Conservation (phyloP, 2,797 vertebrate genomes). For the Pterois miles region DNA sequence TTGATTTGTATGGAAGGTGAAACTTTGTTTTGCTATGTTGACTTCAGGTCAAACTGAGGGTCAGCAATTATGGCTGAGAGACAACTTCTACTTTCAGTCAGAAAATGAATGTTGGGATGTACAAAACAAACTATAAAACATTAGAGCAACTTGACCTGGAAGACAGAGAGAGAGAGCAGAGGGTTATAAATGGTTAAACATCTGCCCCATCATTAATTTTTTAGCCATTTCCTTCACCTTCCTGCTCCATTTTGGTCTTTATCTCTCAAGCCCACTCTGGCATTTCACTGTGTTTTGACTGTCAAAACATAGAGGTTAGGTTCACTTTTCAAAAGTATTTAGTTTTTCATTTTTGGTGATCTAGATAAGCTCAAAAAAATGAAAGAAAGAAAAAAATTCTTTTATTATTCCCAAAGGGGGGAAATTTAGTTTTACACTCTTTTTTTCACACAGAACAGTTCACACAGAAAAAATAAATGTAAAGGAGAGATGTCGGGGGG, state of each 20-base stretch:
- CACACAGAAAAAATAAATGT: too few species aligned
- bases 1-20: conserved; percentile 6
- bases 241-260: not conserved
- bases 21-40: not conserved
- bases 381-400: too few species aligned
- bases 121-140: not conserved
- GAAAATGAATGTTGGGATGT: not conserved
- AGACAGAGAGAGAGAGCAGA: not conserved
- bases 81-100: not conserved
- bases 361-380: too few species aligned
- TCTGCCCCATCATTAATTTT: not conserved
- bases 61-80: not conserved
- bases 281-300: not conserved
- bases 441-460: too few species aligned
- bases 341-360: not conserved
- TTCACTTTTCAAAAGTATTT: not conserved
- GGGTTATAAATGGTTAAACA: not conserved
- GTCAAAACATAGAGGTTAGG: too few species aligned
- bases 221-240: not conserved
- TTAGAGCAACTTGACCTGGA: not conserved
- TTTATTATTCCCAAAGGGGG: too few species aligned
- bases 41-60: not conserved
- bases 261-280: not conserved
- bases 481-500: too few species aligned
- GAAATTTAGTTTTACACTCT: too few species aligned